Evolutionary conservation across 2,888 invertebrate species (phyloP), one percentile per base, ranked within the genome.

Genomic region (Drosophila quinaria): DNA sequence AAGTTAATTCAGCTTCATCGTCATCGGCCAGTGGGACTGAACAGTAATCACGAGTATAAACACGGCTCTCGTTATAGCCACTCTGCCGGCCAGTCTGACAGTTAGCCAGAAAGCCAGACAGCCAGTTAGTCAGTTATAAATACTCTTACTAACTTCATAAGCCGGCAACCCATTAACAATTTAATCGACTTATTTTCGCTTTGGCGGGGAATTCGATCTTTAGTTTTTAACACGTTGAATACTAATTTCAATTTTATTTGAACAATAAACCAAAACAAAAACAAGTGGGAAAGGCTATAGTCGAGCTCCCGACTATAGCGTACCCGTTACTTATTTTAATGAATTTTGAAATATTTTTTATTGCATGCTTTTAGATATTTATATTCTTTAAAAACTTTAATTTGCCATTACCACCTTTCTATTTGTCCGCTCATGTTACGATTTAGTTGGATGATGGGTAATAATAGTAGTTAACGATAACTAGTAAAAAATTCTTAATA

Each of bases 1-100:
- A 68, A 81, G 75, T 87, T 70, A 84, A 84, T 70, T 70, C 76
- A 78, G 81, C 67, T 50, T 52, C 67, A 41, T 29, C 66, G 46
- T 52, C 44, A 39, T 62, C 54, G 42, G 39, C 4, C 17, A 11
- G n/a, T 31, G 55, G 11, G 41, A 25, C 39, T 55, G 52, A 50
- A 47, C 59, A 46, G 39, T 51, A 55, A 47, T 47, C 25, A 54
- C 44, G 39, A n/a, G 37, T 50, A 33, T 37, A 29, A 42, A 33
- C 46, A 19, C 19, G 22, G 4, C 44, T 31, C 29, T 54, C 37
- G n/a, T 61, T 51, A 58, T 46, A 44, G 29, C 33, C 54, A 56
- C 33, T 42, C 50, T 5, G 29, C 10, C 17, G 3, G 17, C 25
- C 31, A 33, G 50, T 22, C 51, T 11, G 44, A 5, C 44, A 10